Evolutionary conservation across 35 echinoderm and acorn worm species (phyloP), one percentile per base, ranked within the genome.

Genomic region (Holothuria glaberrima): DNA sequence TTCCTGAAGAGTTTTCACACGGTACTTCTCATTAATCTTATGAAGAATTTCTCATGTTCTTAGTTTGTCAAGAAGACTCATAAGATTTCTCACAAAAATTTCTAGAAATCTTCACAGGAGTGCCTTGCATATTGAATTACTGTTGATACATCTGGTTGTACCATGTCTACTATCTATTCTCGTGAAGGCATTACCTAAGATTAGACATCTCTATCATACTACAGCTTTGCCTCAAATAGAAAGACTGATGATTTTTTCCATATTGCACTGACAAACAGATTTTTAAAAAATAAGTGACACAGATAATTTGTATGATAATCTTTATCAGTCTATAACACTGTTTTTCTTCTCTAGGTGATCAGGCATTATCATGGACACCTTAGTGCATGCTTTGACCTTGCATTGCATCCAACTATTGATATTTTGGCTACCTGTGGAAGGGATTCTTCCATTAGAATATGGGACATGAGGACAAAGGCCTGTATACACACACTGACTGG

Each of bases 401-500:
- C 94, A 50, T 87, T 99, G 32, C 96, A 99, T 77, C 96, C 96
- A 48, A 99, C 96, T 62, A 93, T 99, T 48, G 96, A 99, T 81
- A 92, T 99, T 62, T 83, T 99, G 30, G 91, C 86, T 54, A 94
- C 96, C 3, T 94, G 96, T 62, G 93, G 93, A 27, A 78, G 96
- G 29, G 96, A 99, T 80, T 73, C 93, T 30, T 93, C 93, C 0
- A 70, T 99, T 31, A 89, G 96, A 44, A 92, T 99, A 34, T 99
- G 96, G 96, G 96, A 99, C 68, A 99, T 99, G 90, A 83, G 96
- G 61, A 95, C 93, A 29, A 99, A 99, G 80, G 96, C 96, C 33
- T 94, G 93, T 69, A 91, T 99, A 59, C 96, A 99, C 83, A 99
- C 96, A 32, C 85, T 99, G 32, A 82, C 90, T 34, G 96, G 96